Conservation (phyloP, 1,140 invertebrate species). For the Eupeodes corollae region DNA sequence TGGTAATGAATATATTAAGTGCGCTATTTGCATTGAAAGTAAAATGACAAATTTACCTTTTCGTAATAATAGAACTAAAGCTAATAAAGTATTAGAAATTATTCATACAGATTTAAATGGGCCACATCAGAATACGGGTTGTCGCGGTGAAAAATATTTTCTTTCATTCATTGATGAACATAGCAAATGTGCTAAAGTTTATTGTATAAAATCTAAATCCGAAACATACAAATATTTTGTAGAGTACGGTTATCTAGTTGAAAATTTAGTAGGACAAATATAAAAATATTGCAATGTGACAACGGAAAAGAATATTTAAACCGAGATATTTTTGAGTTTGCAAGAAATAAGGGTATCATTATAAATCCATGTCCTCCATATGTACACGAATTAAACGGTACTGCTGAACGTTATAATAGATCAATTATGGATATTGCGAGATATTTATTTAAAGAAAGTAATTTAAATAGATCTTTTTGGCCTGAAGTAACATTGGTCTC, state of each 20-base stretch:
- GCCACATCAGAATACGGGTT: slow-evolving; percentile 15
- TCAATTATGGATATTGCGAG: slow-evolving; percentile 35
- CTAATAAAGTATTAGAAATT: slow-evolving; percentile 16
- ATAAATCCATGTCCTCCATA: slow-evolving; percentile 17
- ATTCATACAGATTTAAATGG: slow-evolving; percentile 21
- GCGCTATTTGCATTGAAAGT: slow-evolving; percentile 14
- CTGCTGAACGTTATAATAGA: slow-evolving; percentile 35
- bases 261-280: slow-evolving; percentile 2
- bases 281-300: slow-evolving; percentile 15
- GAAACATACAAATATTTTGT: slow-evolving; percentile 12
- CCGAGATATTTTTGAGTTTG: slow-evolving; percentile 4
- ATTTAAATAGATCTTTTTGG: slow-evolving; percentile 22
- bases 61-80: slow-evolving; percentile 30
- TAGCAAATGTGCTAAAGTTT: slow-evolving; percentile 12
- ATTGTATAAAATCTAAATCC: slow-evolving; percentile 19
- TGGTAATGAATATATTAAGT: slow-evolving; percentile 15
- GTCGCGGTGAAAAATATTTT: slow-evolving; percentile 28
- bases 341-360: slow-evolving; percentile 8
- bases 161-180: slow-evolving; percentile 29
- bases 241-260: slow-evolving; percentile 1
- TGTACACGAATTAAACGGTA: slow-evolving; percentile 36
- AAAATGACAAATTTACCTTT: slow-evolving; percentile 33
- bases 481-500: slow-evolving; percentile 11
- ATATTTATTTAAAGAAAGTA: not conserved
- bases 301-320: slow-evolving; percentile 16